Base-by-base conservation (phyloP, 1,140 invertebrate species). In the Archivesica marissinica region DNA sequence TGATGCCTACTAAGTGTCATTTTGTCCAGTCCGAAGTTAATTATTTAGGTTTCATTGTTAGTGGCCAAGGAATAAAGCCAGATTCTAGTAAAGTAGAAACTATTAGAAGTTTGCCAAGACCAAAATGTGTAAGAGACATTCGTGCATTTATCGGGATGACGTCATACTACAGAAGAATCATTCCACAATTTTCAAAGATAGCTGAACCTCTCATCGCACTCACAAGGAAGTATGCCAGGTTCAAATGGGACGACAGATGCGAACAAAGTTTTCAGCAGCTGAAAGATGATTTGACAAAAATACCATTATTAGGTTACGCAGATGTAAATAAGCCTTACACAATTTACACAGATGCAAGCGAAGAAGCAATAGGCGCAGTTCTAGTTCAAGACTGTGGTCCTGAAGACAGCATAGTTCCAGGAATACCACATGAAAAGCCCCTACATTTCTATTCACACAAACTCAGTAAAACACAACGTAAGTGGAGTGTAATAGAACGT, bases 301-400 rank as follows among this genome's bases (percentile, higher is more conserved):
- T 83, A 30, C 88, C 91, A 7, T 72, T 90, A 33, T 70, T 92
- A 54, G 44, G 28, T 41, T 87, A 88, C 70, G 91, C 92, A 23
- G 85, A 93, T 82, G 88, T 90, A 54, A 61, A 35, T 2, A 80
- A 91, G 85, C 87, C 84, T 0, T 92, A 93, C 41, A 92, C 91
- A 0, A 81, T 94, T 0, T 91, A 93, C 41, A 93, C 91, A 0
- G 94, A 95, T 87, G 93, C 93, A 33, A 92, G 92, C 33, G 87
- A 92, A 11, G 85, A 88, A 87, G 91, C 91, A 15, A 85, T 94
- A 41, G 92, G 92, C 9, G 93, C 91, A 28, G 91, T 93, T 9
- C 54, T 95, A 15, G 87, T 90, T 25, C 93, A 94, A 86, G 82
- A n/a, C n/a, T 50, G 52, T 61, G 83, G 87, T 13, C 41, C 70